Conservation (phyloP, 35 echinoderm and acorn worm species). For the Heliocidaris erythrogramma region DNA sequence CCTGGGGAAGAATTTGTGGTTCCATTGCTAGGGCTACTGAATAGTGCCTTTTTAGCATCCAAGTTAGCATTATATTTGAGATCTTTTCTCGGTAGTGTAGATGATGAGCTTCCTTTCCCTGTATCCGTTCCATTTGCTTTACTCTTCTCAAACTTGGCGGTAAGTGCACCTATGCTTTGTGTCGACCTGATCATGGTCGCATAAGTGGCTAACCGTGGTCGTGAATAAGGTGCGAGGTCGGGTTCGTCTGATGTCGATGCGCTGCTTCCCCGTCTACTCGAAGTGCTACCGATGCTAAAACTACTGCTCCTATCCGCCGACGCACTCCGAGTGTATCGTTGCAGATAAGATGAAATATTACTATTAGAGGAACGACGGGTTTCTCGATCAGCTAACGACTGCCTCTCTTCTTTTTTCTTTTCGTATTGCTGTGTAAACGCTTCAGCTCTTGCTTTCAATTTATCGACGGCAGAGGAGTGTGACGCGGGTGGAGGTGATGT, state of each 20-base stretch:
- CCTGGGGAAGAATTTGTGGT: conserved; percentile 18
- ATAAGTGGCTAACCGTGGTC: conserved; percentile 37
- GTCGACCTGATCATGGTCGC: conserved; percentile 69
- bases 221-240: conserved; percentile 14
- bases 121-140: conserved; percentile 18
- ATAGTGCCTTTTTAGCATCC: conserved; percentile 31
- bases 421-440: conserved; percentile 41
- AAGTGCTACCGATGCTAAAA: conserved; percentile 49
- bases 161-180: conserved; percentile 66
- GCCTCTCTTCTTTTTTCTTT: conserved; percentile 37
- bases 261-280: conserved; percentile 46
- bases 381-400: conserved; percentile 23
- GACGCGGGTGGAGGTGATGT: background rate
- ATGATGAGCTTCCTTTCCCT: background rate
- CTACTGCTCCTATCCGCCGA: conserved; percentile 61
- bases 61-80: conserved; percentile 40
- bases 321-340: conserved; percentile 33
- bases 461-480: background rate
- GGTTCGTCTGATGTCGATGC: background rate
- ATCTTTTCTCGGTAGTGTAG: conserved; percentile 26
- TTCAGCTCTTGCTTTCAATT: conserved; percentile 36
- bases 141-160: conserved; percentile 77
- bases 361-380: background rate
- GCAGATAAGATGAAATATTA: background rate
- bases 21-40: conserved; percentile 21